Percentiles rank a stretch among this genome's conserved stretches.
Evolutionary conservation across 2,888 invertebrate genomes (phyloP).

Genomic region (Crocallis elinguaria): DNA sequence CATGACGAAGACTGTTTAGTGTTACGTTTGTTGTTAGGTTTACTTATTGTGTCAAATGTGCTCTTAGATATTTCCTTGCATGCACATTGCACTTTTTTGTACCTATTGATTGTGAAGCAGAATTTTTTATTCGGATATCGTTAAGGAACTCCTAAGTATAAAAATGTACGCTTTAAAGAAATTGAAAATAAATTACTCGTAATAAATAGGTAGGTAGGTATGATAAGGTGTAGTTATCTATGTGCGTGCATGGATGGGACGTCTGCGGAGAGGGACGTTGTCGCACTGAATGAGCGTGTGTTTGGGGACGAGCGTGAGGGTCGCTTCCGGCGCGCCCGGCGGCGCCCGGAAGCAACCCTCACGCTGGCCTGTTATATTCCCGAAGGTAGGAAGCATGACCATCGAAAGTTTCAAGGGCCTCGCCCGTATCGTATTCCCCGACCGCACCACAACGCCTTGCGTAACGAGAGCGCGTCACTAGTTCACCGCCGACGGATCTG

Average conservation of each 20-base stretch:
- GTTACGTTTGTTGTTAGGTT: conserved; percentile 76
- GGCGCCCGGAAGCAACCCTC: neutral
- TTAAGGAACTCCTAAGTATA: conserved; percentile 81
- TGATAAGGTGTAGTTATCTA: conserved; percentile 74
- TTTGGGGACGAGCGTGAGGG: conserved; percentile 1
- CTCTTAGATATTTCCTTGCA: conserved; percentile 65
- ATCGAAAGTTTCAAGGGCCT: conserved; percentile 8
- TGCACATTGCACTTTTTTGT: conserved; percentile 69
- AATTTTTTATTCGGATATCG: conserved; percentile 66
- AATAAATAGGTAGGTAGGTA: conserved; percentile 81
- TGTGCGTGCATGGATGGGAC: conserved; percentile 64
- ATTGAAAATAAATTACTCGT: conserved; percentile 77
- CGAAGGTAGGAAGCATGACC: conserved; percentile 6
- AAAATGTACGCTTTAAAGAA: conserved; percentile 85
- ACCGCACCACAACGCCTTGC: conserved; percentile 1
- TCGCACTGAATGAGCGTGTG: conserved; percentile 13
- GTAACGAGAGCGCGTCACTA: conserved; percentile 51
- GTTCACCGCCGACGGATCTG: conserved; percentile 71
- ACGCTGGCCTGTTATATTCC: neutral
- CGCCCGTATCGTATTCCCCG: conserved; percentile 15
- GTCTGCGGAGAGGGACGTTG: conserved; percentile 24
- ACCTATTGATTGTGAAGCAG: conserved; percentile 59
- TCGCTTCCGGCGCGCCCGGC: neutral
- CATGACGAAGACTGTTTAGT: conserved; percentile 79
- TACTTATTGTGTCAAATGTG: conserved; percentile 66